Conservation (phyloP, 2,113 vertebrate species). For the Glaucidium brasilianum region DNA sequence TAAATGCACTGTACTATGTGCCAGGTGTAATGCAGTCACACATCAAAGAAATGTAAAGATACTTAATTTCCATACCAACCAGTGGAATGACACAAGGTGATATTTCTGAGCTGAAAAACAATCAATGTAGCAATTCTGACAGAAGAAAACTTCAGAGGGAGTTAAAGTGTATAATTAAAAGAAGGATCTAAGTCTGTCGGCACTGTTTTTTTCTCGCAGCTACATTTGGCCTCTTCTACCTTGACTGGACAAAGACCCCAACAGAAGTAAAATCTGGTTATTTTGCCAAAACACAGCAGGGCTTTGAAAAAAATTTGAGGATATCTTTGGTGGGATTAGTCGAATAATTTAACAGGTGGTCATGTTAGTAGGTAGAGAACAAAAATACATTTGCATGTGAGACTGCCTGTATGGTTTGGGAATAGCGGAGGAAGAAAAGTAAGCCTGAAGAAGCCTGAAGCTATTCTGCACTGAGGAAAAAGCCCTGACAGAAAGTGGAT, state of each 20-base stretch:
- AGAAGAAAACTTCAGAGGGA: background rate
- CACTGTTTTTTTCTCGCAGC: background rate
- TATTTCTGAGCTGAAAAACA: background rate
- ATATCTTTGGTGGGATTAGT: background rate
- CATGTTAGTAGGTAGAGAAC: background rate
- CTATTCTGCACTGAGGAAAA: background rate
- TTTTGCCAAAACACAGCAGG: background rate
- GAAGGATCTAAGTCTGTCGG: background rate
- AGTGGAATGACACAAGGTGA: background rate
- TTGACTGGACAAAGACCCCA: background rate
- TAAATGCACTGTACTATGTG: background rate
- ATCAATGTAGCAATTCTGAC: background rate
- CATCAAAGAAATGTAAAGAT: background rate
- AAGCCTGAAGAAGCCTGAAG: background rate
- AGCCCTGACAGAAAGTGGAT: background rate
- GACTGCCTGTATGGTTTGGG: background rate
- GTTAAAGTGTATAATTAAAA: background rate
- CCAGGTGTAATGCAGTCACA: background rate
- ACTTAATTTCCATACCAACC: background rate
- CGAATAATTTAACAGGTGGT: background rate
- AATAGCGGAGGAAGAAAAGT: background rate
- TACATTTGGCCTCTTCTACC: background rate
- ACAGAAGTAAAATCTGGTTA: background rate
- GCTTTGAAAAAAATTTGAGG: background rate
- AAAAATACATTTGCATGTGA: slow-evolving; percentile 30